A percentile compares a stretch with the other conserved stretches of the same genome.
Evolutionary conservation across 1,140 invertebrate species (phyloP).

Genomic region (Ceratina japonica): DNA sequence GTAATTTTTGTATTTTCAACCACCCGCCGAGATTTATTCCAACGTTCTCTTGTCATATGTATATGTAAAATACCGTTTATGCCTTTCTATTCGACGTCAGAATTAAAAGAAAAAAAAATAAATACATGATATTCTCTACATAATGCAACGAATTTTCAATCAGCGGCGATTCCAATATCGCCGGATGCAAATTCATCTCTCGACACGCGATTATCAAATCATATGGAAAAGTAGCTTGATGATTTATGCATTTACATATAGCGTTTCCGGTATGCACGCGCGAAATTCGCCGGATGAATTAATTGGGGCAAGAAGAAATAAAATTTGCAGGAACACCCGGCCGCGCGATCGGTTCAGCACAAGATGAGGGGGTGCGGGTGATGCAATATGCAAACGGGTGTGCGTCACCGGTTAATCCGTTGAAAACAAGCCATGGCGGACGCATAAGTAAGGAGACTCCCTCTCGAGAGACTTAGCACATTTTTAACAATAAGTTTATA

Average conservation of each 20-base stretch:
- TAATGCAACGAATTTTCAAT: neutral
- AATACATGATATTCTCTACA: too few relatives aligned
- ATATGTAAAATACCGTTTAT: too few relatives aligned
- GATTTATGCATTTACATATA: constrained; percentile 37
- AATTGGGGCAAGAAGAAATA: constrained; percentile 28
- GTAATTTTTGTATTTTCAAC: neutral
- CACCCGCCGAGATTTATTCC: neutral
- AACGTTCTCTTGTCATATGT: neutral
- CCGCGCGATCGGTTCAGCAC: neutral
- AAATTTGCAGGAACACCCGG: constrained; percentile 27
- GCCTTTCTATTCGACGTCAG: too few relatives aligned
- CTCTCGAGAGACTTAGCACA: too few relatives aligned
- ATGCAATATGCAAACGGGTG: constrained; percentile 16
- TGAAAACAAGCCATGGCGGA: neutral
- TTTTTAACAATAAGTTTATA: too few relatives aligned
- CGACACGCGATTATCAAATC: constrained; percentile 1
- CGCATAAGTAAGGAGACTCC: neutral
- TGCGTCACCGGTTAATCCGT: constrained; percentile 1
- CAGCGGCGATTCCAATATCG: neutral
- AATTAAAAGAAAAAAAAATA: too few relatives aligned
- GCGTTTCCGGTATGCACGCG: neutral
- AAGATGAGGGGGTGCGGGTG: neutral
- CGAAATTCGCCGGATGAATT: constrained; percentile 28
- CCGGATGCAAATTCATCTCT: constrained; percentile 15
- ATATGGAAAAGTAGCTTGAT: constrained; percentile 19